Evolutionary conservation across 2,113 vertebrate genomes (phyloP).

Genomic region (Ovis aries): DNA sequence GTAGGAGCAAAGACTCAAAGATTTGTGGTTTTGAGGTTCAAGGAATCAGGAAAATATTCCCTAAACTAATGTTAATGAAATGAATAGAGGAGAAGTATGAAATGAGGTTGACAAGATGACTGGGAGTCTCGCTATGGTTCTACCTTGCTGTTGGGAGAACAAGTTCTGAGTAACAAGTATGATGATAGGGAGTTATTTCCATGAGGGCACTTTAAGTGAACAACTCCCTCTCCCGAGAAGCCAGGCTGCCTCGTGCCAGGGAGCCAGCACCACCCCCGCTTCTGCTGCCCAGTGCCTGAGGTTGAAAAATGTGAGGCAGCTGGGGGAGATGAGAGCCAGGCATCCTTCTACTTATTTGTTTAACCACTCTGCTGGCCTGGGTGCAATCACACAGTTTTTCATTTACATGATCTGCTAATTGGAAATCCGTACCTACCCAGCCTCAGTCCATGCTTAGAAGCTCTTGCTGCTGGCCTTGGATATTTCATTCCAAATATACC

Average conservation of each 20-base stretch:
- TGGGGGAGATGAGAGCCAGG: constrained; percentile 50
- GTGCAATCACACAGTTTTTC: constrained; percentile 12
- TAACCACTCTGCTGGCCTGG: constrained; percentile 49
- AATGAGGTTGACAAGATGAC: constrained; percentile 49
- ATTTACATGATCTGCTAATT: constrained; percentile 44
- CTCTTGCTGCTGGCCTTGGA: not conserved
- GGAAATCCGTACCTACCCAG: not conserved
- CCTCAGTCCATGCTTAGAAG: not conserved
- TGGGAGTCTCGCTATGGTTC: not conserved
- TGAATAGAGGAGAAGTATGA: not conserved
- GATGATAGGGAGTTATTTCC: constrained; percentile 53
- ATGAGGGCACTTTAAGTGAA: constrained; percentile 9
- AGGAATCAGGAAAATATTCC: not conserved
- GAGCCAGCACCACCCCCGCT: constrained; percentile 6
- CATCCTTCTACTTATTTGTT: constrained; percentile 51
- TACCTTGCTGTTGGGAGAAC: constrained; percentile 31
- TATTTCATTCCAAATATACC: not conserved
- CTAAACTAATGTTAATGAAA: constrained; percentile 47
- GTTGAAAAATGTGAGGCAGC: constrained; percentile 48
- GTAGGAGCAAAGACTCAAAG: not conserved
- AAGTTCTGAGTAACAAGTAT: not conserved
- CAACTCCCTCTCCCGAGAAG: constrained; percentile 5
- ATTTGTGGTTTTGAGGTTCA: constrained; percentile 46
- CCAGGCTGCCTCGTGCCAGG: constrained; percentile 30
- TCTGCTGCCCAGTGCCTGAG: constrained; percentile 41